phyloP scores from a whole-genome alignment of 2,113 vertebrate genomes.

The Amazona guildingii region DNA sequence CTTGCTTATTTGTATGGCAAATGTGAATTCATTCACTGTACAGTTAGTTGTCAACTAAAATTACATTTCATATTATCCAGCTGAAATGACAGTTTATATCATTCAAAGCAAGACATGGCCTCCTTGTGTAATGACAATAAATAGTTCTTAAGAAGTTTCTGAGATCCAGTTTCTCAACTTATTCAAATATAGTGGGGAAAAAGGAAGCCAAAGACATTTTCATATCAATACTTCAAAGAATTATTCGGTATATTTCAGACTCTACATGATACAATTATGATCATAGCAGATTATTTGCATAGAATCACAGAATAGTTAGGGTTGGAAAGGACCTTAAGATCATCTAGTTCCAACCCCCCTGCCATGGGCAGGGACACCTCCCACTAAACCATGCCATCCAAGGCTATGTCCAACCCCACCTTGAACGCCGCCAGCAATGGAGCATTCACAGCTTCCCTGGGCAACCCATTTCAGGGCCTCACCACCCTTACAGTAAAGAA shows the following conservation, averaged over 20 bases:
- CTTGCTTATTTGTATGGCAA: background rate
- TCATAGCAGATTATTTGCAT: background rate
- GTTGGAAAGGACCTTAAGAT: too few relatives aligned
- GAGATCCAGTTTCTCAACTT: background rate
- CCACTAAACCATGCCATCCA: too few relatives aligned
- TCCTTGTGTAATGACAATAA: background rate
- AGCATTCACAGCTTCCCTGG: too few relatives aligned
- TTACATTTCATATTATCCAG: background rate
- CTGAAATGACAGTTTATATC: background rate
- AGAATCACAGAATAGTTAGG: too few relatives aligned
- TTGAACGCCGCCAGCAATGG: too few relatives aligned
- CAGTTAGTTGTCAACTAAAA: background rate
- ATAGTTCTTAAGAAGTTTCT: background rate
- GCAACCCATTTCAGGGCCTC: too few relatives aligned
- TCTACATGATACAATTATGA: background rate
- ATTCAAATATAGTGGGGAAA: background rate
- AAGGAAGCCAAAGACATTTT: background rate
- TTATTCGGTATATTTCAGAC: background rate
- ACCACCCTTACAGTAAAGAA: too few relatives aligned
- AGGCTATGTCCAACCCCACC: too few relatives aligned
- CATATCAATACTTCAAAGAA: background rate
- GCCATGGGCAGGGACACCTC: too few relatives aligned
- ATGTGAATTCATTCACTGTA: background rate
- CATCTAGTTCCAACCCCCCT: too few relatives aligned
- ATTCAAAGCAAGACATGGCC: background rate